Base-by-base conservation (phyloP, 2,888 invertebrate genomes). In the Taenaris catops region DNA sequence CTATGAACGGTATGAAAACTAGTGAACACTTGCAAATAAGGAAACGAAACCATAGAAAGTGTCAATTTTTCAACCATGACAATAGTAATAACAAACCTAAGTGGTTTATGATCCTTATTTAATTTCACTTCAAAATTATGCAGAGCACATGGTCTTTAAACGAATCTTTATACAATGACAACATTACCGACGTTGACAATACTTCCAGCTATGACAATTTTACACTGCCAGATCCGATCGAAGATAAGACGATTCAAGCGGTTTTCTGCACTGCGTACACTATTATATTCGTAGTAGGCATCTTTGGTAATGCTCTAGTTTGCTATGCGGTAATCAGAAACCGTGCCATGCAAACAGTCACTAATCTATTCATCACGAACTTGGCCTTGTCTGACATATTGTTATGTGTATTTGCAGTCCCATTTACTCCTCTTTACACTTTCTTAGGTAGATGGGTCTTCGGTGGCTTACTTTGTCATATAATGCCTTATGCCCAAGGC, bases 321-420 rank as follows among this genome's bases (percentile, higher is more conserved):
- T 94, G 95, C 56, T 96, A 93, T 68, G 95, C 96, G 4, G 96
- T 97, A 5, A 90, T 92, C 39, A 89, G 94, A 25, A 96, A 96
- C 70, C 91, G 92, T 55, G 91, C 93, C 43, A 96, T 97, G 96
- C 96, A 96, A 79, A 95, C 96, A 0, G 96, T 96, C 47, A 97
- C 96, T 45, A 96, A 97, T 79, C 89, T 95, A 41, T 96, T 96
- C 84, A 97, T 97, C 75, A 93, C 94, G 54, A 97, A 96, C 75
- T 87, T 97, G 50, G 96, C 96, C 11, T 81, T 96, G 46, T 94
- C 95, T 24, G 96, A 97, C 70, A 93, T 96, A 48, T 80, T 97
- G 29, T 89, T 97, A 48, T 96, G 96, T 66, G 88, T 93, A 24
- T 89, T 96, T 57, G 94, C 95, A 4, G 94, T 96, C 23, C 96